These are phyloP conservation scores for Siniperca scherzeri DNA, from an alignment of 2,797 vertebrate genomes.

Conservation along the genomic window DNA sequence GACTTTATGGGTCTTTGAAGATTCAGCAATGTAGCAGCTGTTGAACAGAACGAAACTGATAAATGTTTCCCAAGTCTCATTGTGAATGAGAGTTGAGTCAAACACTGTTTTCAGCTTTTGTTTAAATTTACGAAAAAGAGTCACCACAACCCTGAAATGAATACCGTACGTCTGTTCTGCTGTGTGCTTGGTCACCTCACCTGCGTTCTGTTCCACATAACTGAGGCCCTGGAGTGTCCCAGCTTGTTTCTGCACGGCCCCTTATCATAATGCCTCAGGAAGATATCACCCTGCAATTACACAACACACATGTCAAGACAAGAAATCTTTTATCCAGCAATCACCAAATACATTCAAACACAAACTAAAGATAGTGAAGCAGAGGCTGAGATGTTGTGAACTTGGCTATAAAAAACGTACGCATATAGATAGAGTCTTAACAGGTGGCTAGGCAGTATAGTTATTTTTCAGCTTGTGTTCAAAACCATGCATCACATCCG, in stretches of 20 bases:
- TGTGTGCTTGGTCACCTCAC: conserved; percentile 74
- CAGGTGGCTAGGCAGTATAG: background rate
- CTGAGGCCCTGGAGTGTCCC: conserved; percentile 95
- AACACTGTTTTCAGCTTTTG: background rate
- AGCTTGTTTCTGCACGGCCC: conserved; percentile 97
- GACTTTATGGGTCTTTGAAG: conserved; percentile 13
- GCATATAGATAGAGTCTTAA: background rate
- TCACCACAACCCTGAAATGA: conserved; percentile 32
- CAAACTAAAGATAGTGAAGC: background rate
- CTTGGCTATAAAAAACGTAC: background rate
- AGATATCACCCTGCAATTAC: conserved; percentile 94
- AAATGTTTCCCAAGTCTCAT: background rate
- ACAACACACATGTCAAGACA: conserved; percentile 9
- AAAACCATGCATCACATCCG: background rate
- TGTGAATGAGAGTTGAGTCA: background rate
- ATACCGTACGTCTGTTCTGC: background rate
- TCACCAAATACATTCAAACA: background rate
- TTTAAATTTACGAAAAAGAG: background rate
- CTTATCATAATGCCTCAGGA: conserved; percentile 97
- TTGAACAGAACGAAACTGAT: background rate
- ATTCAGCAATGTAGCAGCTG: background rate
- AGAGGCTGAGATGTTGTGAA: background rate
- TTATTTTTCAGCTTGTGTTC: background rate
- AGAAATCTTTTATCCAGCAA: background rate
- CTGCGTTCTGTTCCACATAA: conserved; percentile 99